A percentile compares a stretch with the other conserved stretches of the same genome.
Conservation (phyloP, 2,888 invertebrate species). For the Tethea ocularis region DNA sequence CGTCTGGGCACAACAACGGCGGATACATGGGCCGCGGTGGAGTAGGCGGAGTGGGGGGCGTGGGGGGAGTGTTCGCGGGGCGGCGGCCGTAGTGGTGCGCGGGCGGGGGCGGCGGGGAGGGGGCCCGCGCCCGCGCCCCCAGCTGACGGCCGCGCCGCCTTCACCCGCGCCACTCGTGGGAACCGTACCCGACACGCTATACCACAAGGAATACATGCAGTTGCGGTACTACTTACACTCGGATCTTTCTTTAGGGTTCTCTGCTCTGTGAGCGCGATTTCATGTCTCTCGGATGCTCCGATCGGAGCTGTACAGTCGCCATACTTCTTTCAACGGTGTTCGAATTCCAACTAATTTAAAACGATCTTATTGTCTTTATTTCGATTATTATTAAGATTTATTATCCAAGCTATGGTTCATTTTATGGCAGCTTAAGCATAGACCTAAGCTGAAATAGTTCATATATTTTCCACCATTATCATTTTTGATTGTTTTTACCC, state of each 20-base stretch:
- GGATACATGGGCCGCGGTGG: neutral
- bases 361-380: no score
- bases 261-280: neutral
- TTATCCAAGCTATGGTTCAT: no score
- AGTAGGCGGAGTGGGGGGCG: slow-evolving; percentile 33
- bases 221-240: neutral
- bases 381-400: no score
- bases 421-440: no score
- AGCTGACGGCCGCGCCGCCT: slow-evolving; percentile 14
- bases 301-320: no score
- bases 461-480: no score
- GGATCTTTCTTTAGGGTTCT: neutral
- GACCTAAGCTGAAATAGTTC: no score
- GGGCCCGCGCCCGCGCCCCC: slow-evolving; percentile 31
- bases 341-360: no score
- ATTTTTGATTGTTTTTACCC: no score
- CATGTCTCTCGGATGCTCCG: neutral
- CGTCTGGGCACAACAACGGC: neutral
- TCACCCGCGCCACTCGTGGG: neutral
- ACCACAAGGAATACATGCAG: neutral
- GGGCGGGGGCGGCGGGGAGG: slow-evolving; percentile 43
- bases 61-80: slow-evolving; percentile 42
- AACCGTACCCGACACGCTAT: neutral
- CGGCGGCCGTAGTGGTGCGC: slow-evolving; percentile 67
- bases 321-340: no score